Base-by-base conservation (phyloP, 92 coral and sea anemone species). In the Diadumene lineata region DNA sequence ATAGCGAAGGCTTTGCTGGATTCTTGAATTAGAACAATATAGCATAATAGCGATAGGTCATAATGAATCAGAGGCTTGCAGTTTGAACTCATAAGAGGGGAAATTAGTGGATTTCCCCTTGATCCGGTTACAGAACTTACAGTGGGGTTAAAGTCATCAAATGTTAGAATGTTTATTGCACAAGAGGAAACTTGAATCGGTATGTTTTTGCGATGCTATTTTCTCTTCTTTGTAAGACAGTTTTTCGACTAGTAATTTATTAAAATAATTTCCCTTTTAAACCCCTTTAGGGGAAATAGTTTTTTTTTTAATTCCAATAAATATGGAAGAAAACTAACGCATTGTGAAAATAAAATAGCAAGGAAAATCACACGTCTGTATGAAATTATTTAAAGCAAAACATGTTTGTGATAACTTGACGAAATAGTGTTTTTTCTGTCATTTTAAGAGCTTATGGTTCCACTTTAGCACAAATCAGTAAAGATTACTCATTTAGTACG, bases 51-150 rank as follows among this genome's bases (percentile, higher is more conserved):
- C 34, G 26, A 22, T 33, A 34, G 26, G 64, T 56, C 51, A 1
- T 72, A 31, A 61, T 32, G 48, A 72, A 27, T 66, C 34, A 60
- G 10, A 62, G 55, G 53, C 31, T 56, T 30, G 64, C 56, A 34
- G 31, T 26, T 24, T 29, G 0, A 64, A 18, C 21, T 43, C 32
- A 48, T 23, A 46, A 44, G 23, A 22, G 53, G 82, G 72, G 86
- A 81, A 86, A 75, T 81, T 57, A 81, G 82, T 86, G 74, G 81
- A 81, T 81, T 62, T 75, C 68, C 79, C 31, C 27, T 19, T 70
- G 78, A 75, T 82, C 90, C 86, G 90, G 86, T 81, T 66, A 32
- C 58, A 66, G 86, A 71, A 81, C 79, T 65, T 76, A 74, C 82
- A 81, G 77, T 30, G 73, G 68, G 58, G 66, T 46, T 75, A 81